Percentiles rank a stretch among this genome's conserved stretches.
phyloP scores from a whole-genome alignment of 2,113 vertebrate genomes.

The Dendrocopos noguchii region DNA sequence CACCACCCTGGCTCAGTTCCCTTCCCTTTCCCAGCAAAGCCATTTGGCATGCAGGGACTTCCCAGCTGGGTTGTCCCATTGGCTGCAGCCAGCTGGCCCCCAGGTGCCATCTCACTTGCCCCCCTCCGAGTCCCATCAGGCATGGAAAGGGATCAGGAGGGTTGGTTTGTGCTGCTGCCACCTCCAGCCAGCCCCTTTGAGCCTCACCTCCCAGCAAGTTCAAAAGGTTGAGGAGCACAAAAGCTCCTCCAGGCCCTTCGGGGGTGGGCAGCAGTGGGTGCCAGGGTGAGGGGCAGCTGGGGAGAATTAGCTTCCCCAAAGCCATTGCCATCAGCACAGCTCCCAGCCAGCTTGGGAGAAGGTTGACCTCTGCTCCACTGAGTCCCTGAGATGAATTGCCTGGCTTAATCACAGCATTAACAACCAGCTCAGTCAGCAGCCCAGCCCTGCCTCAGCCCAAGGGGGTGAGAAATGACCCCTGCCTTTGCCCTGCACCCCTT shows the following conservation, averaged over 20 bases:
- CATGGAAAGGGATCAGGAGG: neutral
- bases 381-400: neutral
- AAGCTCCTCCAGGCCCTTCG: too few relatives aligned
- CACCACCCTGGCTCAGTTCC: neutral
- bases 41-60: neutral
- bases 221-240: neutral
- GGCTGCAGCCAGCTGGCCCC: neutral
- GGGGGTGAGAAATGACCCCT: neutral
- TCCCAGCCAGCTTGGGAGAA: neutral
- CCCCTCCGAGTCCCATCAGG: fast-evolving
- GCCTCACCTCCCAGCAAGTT: neutral
- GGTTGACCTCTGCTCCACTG: neutral
- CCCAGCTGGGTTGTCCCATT: fast-evolving
- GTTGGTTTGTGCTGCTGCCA: neutral
- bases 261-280: neutral
- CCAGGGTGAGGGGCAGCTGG: fast-evolving
- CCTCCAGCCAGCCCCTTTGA: fast-evolving
- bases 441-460: neutral
- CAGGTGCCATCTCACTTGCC: fast-evolving
- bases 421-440: neutral
- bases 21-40: neutral
- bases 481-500: neutral
- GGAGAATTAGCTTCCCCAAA: neutral
- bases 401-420: neutral
- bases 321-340: neutral